Evolutionary conservation across 1,140 invertebrate genomes (phyloP).

Genomic region (Ceratina japonica): DNA sequence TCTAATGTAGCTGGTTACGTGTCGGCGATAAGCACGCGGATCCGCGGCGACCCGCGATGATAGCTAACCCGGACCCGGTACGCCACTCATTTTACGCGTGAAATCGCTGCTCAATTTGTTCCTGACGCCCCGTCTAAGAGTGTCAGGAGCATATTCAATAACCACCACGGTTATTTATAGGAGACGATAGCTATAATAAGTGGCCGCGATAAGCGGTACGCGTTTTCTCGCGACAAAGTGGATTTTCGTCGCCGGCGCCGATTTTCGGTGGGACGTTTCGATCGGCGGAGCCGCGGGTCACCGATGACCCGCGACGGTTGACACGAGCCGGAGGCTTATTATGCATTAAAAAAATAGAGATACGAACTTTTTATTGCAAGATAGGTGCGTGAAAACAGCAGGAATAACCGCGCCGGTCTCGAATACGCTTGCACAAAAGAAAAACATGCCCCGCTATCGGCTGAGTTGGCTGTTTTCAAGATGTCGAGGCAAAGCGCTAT

Average conservation of each 20-base stretch:
- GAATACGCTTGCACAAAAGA: no score
- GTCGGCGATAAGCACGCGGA: slow-evolving; percentile 19
- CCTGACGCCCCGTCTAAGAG: background rate
- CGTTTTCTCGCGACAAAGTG: background rate
- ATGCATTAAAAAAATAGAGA: no score
- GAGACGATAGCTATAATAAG: slow-evolving; percentile 16
- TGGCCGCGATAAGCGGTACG: background rate
- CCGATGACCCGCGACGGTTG: no score
- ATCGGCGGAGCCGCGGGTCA: no score
- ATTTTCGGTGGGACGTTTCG: no score
- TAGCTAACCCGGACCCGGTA: slow-evolving; percentile 11
- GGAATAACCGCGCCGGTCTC: no score
- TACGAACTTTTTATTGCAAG: no score
- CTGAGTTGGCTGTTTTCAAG: background rate
- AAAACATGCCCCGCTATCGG: background rate
- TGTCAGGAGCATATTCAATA: background rate
- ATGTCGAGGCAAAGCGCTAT: no score
- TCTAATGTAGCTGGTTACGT: no score
- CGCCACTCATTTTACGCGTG: background rate
- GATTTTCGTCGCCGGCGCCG: background rate
- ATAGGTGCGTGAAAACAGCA: no score
- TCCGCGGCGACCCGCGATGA: slow-evolving; percentile 18
- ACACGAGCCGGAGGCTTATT: no score
- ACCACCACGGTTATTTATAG: slow-evolving; percentile 1
- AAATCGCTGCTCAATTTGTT: background rate